These are phyloP conservation scores for Catharus bicknelli DNA, from an alignment of 2,113 vertebrate genomes.

Conservation along the genomic window DNA sequence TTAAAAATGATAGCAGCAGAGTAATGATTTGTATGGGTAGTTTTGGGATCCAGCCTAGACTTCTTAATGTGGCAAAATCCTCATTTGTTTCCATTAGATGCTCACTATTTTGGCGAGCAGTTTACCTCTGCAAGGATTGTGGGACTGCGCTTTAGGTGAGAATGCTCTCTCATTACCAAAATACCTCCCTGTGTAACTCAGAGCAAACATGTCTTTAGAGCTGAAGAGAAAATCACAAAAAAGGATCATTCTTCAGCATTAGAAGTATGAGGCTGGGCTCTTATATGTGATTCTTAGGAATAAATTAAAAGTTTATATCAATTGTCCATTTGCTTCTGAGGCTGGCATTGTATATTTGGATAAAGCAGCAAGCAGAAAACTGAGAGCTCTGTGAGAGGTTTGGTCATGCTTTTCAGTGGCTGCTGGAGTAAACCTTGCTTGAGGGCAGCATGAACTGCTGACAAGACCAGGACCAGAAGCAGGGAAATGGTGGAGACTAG, in stretches of 20 bases:
- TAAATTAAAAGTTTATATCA: not conserved
- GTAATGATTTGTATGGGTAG: not conserved
- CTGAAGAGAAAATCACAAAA: not conserved
- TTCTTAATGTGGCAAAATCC: not conserved
- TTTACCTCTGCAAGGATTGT: not conserved
- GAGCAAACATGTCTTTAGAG: not conserved
- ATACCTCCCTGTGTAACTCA: not conserved
- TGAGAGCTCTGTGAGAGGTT: not conserved
- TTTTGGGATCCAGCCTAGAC: not conserved
- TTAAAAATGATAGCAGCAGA: not conserved
- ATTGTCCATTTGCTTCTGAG: not conserved
- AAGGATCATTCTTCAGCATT: not conserved
- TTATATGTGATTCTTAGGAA: not conserved
- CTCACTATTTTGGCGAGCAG: not conserved
- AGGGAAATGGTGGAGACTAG: not conserved
- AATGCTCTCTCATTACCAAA: not conserved
- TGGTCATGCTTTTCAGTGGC: accelerated
- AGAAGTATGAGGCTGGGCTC: not conserved
- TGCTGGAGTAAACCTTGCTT: not conserved
- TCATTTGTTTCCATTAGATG: not conserved
- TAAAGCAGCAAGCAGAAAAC: not conserved
- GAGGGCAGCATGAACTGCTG: not conserved
- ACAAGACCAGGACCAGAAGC: not conserved
- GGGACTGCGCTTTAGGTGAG: not conserved
- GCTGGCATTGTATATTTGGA: not conserved